These are phyloP conservation scores for Zaprionus vittiger DNA, from an alignment of 1,140 invertebrate species.

Conservation along the genomic window DNA sequence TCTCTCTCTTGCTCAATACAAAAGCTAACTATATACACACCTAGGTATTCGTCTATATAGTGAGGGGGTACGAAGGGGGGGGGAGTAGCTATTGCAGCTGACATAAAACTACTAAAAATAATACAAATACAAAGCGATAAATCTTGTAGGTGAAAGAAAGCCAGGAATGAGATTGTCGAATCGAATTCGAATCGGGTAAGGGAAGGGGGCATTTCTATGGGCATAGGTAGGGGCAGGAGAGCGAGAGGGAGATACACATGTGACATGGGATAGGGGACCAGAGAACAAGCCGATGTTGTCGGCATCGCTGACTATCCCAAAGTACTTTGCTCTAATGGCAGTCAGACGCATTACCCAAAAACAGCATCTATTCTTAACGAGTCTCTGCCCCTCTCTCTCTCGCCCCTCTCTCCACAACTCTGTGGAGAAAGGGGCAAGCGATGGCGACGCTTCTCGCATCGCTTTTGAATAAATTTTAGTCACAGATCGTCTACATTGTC, in stretches of 20 bases:
- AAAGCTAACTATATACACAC: slow-evolving; percentile 42
- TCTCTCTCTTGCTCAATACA: not conserved
- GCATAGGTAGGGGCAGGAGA: not conserved
- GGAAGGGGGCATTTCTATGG: not conserved
- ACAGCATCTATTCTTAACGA: slow-evolving; percentile 54
- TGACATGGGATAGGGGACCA: not conserved
- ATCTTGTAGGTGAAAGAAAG: slow-evolving; percentile 83
- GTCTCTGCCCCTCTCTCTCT: not conserved
- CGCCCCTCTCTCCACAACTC: not conserved
- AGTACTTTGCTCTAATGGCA: slow-evolving; percentile 78
- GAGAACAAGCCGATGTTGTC: not conserved
- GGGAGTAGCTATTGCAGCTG: slow-evolving; percentile 47
- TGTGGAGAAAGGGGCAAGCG: slow-evolving; percentile 63
- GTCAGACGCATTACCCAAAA: slow-evolving; percentile 72
- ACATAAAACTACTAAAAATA: slow-evolving; percentile 83
- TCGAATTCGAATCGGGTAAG: slow-evolving; percentile 6
- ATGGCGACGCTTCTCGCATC: slow-evolving; percentile 71
- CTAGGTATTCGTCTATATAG: not conserved
- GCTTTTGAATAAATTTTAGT: slow-evolving; percentile 83
- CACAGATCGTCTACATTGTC: slow-evolving; percentile 68
- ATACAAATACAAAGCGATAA: slow-evolving; percentile 83
- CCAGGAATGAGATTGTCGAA: slow-evolving; percentile 22
- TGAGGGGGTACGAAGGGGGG: not conserved
- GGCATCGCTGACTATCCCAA: slow-evolving; percentile 56
- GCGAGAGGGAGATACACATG: slow-evolving; percentile 8